These are phyloP conservation scores for Daphoenositta chrysoptera DNA, from an alignment of 2,113 vertebrate species.

Conservation along the genomic window DNA sequence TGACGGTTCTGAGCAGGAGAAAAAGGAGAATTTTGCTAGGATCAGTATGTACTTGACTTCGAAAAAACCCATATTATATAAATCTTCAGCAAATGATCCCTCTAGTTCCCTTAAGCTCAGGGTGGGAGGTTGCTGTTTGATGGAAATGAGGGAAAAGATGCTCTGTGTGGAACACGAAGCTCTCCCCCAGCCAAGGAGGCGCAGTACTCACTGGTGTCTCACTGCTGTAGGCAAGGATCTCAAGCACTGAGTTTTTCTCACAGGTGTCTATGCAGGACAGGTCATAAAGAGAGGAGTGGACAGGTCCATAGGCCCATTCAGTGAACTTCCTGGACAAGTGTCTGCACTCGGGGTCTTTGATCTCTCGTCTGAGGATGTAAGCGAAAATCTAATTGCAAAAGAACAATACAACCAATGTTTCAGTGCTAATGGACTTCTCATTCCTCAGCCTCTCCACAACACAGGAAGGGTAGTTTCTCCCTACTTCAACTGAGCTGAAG, in stretches of 20 bases:
- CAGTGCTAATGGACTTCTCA: neutral
- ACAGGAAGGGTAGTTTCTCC: neutral
- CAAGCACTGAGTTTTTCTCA: conserved; percentile 85
- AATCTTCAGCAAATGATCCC: neutral
- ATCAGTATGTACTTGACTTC: neutral
- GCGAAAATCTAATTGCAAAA: conserved; percentile 72
- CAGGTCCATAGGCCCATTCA: conserved; percentile 94
- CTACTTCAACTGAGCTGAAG: neutral
- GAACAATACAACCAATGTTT: neutral
- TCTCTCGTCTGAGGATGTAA: conserved; percentile 90
- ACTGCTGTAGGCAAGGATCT: conserved; percentile 88
- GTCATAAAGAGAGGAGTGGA: conserved; percentile 93
- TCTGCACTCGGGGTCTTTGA: conserved; percentile 79
- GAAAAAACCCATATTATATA: neutral
- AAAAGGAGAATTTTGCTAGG: neutral
- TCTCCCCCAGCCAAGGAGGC: neutral
- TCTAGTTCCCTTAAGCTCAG: neutral
- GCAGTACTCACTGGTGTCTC: conserved; percentile 85
- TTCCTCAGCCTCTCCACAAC: neutral
- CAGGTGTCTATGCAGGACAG: conserved; percentile 87
- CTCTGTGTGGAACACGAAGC: neutral
- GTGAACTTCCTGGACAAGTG: conserved; percentile 97
- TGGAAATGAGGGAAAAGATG: neutral
- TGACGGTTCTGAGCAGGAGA: conserved; percentile 83
- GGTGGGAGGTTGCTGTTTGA: neutral